Base-by-base conservation (phyloP, 2,113 vertebrate genomes). In the Planiliza haematocheilus region DNA sequence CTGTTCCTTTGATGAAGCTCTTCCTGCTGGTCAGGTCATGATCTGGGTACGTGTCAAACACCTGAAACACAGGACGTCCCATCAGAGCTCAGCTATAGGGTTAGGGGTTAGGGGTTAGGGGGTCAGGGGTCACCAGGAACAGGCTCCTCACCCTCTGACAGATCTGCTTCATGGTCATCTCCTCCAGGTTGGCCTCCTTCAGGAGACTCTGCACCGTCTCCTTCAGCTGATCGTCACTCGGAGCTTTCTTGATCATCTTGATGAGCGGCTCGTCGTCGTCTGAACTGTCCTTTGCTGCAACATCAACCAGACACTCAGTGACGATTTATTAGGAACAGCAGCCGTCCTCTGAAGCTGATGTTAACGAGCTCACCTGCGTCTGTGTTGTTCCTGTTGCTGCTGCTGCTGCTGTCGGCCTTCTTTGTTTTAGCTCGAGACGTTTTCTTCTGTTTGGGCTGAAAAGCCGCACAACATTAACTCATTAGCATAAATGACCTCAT, bases 381-480 rank as follows among this genome's bases (percentile, higher is more conserved):
- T 52, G 90, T 92, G 52, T 94, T 93, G 58, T 87, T 96, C 78
- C 24, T 30, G 24, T 95, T 97, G 83, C 93, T 94, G 81, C n/a
- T n/a, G n/a, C n/a, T n/a, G n/a, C 97, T 99, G 88, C 97, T 99
- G 81, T 99, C 97, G 42, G 97, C 97, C 86, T 98, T 99, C 90
- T 98, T 98, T 37, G 96, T 95, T 79, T 96, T 96, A 7, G 97
- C 81, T 0, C 64, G 43, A 7, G 82, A 43, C 0, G 75, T 73
- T 92, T 95, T 86, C 90, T 95, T 97, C 91, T 97, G 97, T 37
- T 94, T 95, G 56, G 93, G 91, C 96, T 97, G 84, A 0, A 17
- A 64, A 45, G 9, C 7, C 30, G 7, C 24, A 30, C 3, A 30
- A 30, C n/a, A n/a, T n/a, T n/a, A n/a, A n/a, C n/a, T n/a, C n/a